Evolutionary conservation across 2,113 vertebrate genomes (phyloP).

Genomic region (Mugil cephalus): DNA sequence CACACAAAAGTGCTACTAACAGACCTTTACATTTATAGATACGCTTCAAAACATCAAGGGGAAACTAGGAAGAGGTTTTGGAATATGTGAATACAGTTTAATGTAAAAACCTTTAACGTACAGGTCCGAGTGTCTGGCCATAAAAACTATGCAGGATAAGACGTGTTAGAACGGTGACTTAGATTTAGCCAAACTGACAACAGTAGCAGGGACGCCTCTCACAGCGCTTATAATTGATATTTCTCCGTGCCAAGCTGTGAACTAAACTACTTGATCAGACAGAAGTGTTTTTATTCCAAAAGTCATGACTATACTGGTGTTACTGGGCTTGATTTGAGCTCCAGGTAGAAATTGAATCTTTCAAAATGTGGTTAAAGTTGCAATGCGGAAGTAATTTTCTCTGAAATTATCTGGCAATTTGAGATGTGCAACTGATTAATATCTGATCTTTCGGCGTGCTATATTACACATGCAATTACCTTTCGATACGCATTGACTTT

Average conservation of each 20-base stretch:
- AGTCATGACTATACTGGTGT: not conserved
- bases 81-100: not conserved
- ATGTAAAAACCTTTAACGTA: too few relatives aligned
- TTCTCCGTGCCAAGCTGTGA: not conserved
- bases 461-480: slow-evolving; percentile 12
- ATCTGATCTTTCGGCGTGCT: slow-evolving; percentile 1
- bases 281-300: not conserved
- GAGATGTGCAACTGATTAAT: not conserved
- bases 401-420: not conserved
- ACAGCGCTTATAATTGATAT: not conserved
- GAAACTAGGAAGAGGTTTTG: not conserved
- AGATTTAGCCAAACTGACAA: not conserved
- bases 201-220: not conserved
- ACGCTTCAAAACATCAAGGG: not conserved
- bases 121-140: too few relatives aligned
- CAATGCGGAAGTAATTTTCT: not conserved
- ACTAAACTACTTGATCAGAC: not conserved
- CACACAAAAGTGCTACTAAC: not conserved
- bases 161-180: not conserved
- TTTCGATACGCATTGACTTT: slow-evolving; percentile 7
- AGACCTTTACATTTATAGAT: not conserved
- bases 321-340: not conserved
- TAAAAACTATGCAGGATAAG: too few relatives aligned
- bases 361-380: not conserved
- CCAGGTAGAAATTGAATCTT: not conserved